A percentile compares a stretch with the other conserved stretches of the same genome.
phyloP scores from a whole-genome alignment of 2,888 invertebrate genomes.

The Coecobrya sp. region DNA sequence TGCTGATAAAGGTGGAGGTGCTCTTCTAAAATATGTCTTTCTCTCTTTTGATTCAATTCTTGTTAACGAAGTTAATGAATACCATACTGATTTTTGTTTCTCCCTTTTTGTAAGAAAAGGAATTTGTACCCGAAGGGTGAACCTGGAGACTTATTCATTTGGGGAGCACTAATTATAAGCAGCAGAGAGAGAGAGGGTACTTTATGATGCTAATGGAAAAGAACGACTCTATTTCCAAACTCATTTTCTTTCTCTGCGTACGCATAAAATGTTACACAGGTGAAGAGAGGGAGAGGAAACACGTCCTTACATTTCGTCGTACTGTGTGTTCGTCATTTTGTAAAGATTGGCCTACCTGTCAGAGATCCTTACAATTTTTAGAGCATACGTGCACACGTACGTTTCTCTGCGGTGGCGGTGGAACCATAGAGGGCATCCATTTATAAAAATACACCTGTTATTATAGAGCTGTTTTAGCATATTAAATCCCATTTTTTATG shows the following conservation, averaged over 20 bases:
- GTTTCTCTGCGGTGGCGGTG: constrained; percentile 54
- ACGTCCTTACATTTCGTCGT: background rate
- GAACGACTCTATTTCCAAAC: constrained; percentile 67
- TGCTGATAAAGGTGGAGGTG: constrained; percentile 41
- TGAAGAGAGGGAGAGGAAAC: background rate
- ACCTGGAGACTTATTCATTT: constrained; percentile 40
- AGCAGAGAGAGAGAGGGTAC: constrained; percentile 29
- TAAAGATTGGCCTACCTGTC: constrained; percentile 19
- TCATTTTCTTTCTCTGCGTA: background rate
- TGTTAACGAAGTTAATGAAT: constrained; percentile 82
- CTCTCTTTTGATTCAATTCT: constrained; percentile 76
- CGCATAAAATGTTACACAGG: too few relatives aligned
- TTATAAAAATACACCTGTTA: constrained; percentile 36
- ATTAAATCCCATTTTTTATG: background rate
- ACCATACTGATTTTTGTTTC: constrained; percentile 70
- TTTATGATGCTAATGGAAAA: constrained; percentile 73
- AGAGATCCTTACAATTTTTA: constrained; percentile 22
- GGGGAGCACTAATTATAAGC: constrained; percentile 74
- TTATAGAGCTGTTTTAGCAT: background rate
- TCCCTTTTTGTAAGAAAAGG: constrained; percentile 56
- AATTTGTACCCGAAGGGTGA: constrained; percentile 80
- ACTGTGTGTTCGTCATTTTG: background rate
- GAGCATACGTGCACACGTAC: constrained; percentile 20
- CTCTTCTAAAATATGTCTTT: constrained; percentile 76
- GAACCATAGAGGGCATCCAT: background rate